phyloP scores from a whole-genome alignment of 2,113 vertebrate species.

The Bufo bufo region DNA sequence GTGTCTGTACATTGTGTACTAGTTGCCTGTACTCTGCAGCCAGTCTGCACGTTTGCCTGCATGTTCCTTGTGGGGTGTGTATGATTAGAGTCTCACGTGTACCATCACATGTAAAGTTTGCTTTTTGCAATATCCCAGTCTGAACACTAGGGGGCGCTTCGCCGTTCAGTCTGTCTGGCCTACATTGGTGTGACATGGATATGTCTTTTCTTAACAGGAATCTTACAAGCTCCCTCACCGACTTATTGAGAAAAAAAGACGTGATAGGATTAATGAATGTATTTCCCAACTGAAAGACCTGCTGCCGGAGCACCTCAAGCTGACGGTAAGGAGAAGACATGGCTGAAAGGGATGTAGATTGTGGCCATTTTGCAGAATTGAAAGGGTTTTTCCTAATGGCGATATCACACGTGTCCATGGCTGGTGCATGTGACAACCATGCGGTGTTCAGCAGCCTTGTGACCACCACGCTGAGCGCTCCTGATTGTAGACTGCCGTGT shows the following conservation, averaged over 20 bases:
- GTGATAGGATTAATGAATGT: constrained; percentile 97
- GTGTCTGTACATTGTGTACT: not conserved
- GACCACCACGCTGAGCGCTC: not conserved
- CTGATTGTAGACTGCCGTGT: not conserved
- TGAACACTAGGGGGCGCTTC: constrained; percentile 10
- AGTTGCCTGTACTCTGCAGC: not conserved
- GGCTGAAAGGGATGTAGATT: not conserved
- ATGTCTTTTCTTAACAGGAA: constrained; percentile 74
- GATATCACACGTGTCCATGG: not conserved
- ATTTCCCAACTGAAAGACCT: constrained; percentile 96
- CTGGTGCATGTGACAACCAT: constrained; percentile 44
- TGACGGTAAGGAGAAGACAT: constrained; percentile 78
- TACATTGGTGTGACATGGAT: constrained; percentile 1
- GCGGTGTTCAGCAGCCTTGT: constrained; percentile 24
- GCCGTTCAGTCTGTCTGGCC: not conserved
- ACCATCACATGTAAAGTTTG: constrained; percentile 48
- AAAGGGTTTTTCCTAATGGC: not conserved
- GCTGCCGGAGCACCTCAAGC: constrained; percentile 95
- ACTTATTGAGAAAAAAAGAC: constrained; percentile 96
- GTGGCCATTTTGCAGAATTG: not conserved
- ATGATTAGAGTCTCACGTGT: constrained; percentile 49
- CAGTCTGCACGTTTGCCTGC: not conserved
- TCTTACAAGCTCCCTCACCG: constrained; percentile 96
- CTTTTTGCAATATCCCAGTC: not conserved
- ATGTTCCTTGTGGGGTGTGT: constrained; percentile 30